Percentiles rank a stretch among this genome's conserved stretches.
Conservation (phyloP, 2,113 vertebrate genomes). For the Ciconia maguari region DNA sequence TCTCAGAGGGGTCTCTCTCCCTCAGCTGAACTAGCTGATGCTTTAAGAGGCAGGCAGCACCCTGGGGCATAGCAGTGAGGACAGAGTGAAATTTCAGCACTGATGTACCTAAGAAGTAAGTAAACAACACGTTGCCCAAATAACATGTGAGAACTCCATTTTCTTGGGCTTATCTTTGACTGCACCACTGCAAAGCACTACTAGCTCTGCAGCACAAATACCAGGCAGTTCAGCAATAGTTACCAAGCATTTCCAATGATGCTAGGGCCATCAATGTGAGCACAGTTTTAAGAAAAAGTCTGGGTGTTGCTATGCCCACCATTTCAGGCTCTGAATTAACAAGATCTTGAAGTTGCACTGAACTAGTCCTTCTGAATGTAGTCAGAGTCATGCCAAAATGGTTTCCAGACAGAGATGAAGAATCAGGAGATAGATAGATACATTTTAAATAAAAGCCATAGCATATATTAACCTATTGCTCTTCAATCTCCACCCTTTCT, state of each 20-base stretch:
- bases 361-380: not conserved
- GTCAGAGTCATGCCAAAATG: not conserved
- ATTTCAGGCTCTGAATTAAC: not conserved
- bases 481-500: not conserved
- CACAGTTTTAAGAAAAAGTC: not conserved
- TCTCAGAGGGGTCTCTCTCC: constrained; percentile 20
- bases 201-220: not conserved
- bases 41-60: constrained; percentile 3
- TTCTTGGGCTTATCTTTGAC: not conserved
- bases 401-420: not conserved
- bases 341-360: not conserved
- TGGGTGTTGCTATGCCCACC: not conserved
- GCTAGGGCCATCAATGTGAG: not conserved
- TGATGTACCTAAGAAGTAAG: not conserved
- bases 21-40: not conserved
- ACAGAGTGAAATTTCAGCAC: not conserved
- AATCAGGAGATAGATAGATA: not conserved
- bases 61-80: not conserved
- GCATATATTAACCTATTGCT: not conserved
- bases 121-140: not conserved
- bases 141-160: not conserved
- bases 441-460: not conserved
- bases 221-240: not conserved
- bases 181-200: not conserved
- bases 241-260: not conserved